phyloP scores from a whole-genome alignment of 2,113 vertebrate species.

The Seriola dumerili region DNA sequence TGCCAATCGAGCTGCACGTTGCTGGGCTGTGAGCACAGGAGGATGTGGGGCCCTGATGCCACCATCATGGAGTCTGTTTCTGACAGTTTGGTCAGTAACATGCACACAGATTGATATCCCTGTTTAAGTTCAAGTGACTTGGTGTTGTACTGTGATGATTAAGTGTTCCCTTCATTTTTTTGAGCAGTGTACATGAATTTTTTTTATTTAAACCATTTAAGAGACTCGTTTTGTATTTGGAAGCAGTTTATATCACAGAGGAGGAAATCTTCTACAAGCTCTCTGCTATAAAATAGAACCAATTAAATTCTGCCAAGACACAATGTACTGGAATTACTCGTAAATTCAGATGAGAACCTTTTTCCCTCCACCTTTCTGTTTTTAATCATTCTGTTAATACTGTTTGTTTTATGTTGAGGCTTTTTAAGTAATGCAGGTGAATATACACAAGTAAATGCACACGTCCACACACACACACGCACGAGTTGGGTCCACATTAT shows the following conservation, averaged over 20 bases:
- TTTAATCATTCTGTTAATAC: not conserved
- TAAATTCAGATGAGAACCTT: not conserved
- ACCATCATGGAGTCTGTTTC: too few species aligned
- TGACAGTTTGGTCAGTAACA: too few species aligned
- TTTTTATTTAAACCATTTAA: too few species aligned
- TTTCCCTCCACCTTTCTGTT: not conserved
- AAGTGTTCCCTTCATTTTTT: too few species aligned
- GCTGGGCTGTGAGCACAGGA: too few species aligned
- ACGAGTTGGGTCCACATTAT: conserved; percentile 33
- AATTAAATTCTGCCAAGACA: not conserved
- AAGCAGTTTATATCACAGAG: not conserved
- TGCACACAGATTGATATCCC: too few species aligned
- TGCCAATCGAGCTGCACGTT: too few species aligned
- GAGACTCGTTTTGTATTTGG: too few species aligned
- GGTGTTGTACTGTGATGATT: too few species aligned
- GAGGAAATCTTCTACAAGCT: not conserved
- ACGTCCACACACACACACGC: not conserved
- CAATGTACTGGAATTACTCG: not conserved
- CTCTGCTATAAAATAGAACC: not conserved
- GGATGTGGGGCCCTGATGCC: too few species aligned
- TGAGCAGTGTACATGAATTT: too few species aligned
- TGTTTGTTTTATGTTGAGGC: not conserved
- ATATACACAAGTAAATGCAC: not conserved
- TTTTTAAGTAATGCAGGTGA: not conserved
- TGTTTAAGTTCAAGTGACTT: too few species aligned